Evolutionary conservation across 2,797 vertebrate genomes (phyloP), one percentile per base, ranked within the genome.

Genomic region (Xenopus petersii): DNA sequence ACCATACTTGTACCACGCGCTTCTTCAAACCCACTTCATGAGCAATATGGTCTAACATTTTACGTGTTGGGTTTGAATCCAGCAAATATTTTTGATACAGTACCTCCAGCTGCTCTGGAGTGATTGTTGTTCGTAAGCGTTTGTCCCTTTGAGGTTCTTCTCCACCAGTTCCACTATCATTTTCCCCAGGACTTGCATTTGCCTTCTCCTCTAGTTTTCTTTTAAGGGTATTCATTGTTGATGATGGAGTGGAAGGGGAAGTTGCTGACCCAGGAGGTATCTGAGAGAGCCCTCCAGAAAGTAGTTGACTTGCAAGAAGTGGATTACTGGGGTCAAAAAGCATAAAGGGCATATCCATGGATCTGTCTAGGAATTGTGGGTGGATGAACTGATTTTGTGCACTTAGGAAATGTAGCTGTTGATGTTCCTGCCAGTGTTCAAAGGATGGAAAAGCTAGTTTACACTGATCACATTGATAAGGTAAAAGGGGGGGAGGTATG

Each of bases 381-480:
- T 98, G 98, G 84, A 99, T 96, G 87, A 99, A 99, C 83, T 99
- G 98, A 87, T 96, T 98, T 87, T 99, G 97, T 58, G 98, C 94
- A 75, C 97, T 98, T 80, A 99, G 89, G 84, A 99, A 98, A 85
- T 99, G 98, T 75, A 99, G 93, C 83, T 98, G 97, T 90, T 99
- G 98, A 89, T 99, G 98, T 84, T 99, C 98, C 82, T 99, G 98
- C 98, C 98, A 99, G 86, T 98, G 97, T 83, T 99, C 97, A 67
- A 98, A 98, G 0, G 97, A 98, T 30, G 97, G 97, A 81, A 99
- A 99, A 5, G 94, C 97, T 83, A 99, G 87, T 82, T 99, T 99
- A 85, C 98, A 99, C 87, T 99, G 98, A 85, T 99, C 97, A 83
- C 98, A 99, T 90, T 99, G 98, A 90, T 99, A 99, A 0, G 92